A percentile compares a stretch with the other conserved stretches of the same genome.
Conservation (phyloP, 2,888 invertebrate genomes). For the Trachelus iudaicus region DNA sequence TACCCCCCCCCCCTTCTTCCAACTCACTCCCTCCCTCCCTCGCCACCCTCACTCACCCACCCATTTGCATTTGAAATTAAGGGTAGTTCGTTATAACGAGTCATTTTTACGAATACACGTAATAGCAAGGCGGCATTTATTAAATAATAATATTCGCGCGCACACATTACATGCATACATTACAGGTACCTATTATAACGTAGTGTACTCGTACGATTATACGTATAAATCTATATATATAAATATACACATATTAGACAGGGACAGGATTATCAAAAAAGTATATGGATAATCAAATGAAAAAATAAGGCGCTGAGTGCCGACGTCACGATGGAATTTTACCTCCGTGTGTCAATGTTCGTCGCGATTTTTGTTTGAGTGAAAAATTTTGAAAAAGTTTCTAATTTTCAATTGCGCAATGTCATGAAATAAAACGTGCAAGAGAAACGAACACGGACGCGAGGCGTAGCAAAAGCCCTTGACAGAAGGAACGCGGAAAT, state of each 20-base stretch:
- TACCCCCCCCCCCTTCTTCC: no score
- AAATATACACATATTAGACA: background rate
- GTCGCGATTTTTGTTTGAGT: background rate
- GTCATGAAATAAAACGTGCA: background rate
- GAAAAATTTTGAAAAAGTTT: background rate
- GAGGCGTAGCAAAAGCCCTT: background rate
- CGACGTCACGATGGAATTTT: background rate
- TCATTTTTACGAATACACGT: background rate
- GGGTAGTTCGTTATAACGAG: background rate
- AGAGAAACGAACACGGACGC: background rate
- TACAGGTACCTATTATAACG: background rate
- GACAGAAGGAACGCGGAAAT: background rate
- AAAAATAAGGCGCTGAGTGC: background rate
- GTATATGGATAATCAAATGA: background rate
- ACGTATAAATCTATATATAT: background rate
- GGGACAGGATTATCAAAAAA: background rate
- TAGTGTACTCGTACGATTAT: background rate
- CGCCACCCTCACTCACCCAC: background rate
- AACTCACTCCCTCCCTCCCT: background rate
- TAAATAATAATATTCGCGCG: background rate
- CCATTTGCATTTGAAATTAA: background rate
- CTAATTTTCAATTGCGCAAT: background rate
- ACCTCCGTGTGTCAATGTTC: background rate
- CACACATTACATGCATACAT: background rate
- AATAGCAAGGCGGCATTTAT: background rate